Evolutionary conservation across 2,797 vertebrate species (phyloP).

Genomic region (Rousettus madagascariensis): DNA sequence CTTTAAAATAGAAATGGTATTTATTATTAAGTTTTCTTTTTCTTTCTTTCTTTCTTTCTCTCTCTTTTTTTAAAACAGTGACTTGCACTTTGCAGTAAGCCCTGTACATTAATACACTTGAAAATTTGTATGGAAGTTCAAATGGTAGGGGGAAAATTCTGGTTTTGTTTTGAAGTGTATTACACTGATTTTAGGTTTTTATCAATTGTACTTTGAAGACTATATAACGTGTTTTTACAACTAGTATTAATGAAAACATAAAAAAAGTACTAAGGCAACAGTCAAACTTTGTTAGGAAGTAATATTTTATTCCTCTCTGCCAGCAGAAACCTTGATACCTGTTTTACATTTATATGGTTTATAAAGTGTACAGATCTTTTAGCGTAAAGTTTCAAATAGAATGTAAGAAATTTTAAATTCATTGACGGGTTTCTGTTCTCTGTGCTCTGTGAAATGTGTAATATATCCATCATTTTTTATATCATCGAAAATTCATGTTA

Average conservation of each 20-base stretch:
- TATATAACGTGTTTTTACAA: background rate
- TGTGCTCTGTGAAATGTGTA: constrained; percentile 73
- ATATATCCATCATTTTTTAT: constrained; percentile 79
- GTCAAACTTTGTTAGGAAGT: background rate
- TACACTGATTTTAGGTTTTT: background rate
- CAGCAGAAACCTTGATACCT: constrained; percentile 4
- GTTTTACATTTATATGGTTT: constrained; percentile 57
- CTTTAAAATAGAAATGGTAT: constrained; percentile 41
- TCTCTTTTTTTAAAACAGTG: background rate
- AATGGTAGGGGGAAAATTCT: background rate
- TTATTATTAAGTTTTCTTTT: constrained; percentile 10
- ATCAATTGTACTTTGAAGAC: background rate
- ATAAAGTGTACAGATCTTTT: constrained; percentile 10
- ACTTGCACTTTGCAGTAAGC: constrained; percentile 28
- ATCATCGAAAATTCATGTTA: constrained; percentile 78
- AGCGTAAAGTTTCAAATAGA: constrained; percentile 58
- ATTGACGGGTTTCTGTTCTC: constrained; percentile 61
- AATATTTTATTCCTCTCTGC: background rate
- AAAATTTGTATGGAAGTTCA: background rate
- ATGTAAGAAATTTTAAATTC: constrained; percentile 72
- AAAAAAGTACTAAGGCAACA: background rate
- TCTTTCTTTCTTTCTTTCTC: no score
- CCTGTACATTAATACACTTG: background rate
- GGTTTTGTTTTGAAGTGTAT: background rate
- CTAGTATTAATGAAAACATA: constrained; percentile 27